Percentiles rank a stretch among this genome's conserved stretches.
Evolutionary conservation across 2,113 vertebrate species (phyloP).

Genomic region (Gasterosteus nipponicus): DNA sequence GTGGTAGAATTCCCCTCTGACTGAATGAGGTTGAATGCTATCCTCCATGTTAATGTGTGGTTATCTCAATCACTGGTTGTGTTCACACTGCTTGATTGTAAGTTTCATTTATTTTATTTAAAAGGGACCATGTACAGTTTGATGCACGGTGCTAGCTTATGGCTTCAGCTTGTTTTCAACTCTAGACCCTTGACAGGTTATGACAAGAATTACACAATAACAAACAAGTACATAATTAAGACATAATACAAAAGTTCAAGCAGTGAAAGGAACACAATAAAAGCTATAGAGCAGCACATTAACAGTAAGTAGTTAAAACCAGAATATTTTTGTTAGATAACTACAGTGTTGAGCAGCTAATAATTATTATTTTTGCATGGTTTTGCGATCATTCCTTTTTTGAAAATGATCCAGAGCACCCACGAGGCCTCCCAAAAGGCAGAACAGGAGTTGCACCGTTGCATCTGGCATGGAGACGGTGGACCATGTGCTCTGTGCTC

Average conservation of each 20-base stretch:
- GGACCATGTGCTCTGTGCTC: constrained; percentile 58
- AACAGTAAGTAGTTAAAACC: too few species aligned
- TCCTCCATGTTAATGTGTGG: not conserved
- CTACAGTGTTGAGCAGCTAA: not conserved
- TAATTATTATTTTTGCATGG: constrained; percentile 53
- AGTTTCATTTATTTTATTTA: too few species aligned
- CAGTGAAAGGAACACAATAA: too few species aligned
- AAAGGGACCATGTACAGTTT: too few species aligned
- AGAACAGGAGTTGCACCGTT: constrained; percentile 61
- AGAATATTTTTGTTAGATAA: too few species aligned
- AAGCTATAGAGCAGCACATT: too few species aligned
- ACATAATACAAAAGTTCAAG: too few species aligned
- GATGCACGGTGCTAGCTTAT: too few species aligned
- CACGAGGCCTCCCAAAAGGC: constrained; percentile 36
- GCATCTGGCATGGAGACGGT: constrained; percentile 67
- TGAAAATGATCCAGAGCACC: constrained; percentile 25
- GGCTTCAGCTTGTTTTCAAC: too few species aligned
- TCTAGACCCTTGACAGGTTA: too few species aligned
- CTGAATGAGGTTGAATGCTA: not conserved
- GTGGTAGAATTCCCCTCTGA: not conserved
- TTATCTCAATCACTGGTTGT: constrained; percentile 1
- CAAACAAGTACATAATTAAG: too few species aligned
- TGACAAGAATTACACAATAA: too few species aligned
- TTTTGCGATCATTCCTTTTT: constrained; percentile 49
- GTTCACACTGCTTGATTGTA: not conserved